Conservation (phyloP, 2,888 invertebrate species). For the Macropis europaea region DNA sequence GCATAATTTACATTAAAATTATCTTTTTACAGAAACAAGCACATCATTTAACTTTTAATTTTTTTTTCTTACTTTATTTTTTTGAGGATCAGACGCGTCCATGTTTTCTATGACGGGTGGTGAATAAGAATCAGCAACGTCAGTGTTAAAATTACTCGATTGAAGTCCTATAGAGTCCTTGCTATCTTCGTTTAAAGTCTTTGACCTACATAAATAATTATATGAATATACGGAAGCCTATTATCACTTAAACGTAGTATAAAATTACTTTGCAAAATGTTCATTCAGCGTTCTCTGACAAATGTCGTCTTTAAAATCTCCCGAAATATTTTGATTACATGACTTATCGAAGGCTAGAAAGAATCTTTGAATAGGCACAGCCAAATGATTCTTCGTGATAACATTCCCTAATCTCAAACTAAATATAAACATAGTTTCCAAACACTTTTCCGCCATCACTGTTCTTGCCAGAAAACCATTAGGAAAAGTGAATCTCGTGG, state of each 20-base stretch:
- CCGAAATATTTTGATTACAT: conserved; percentile 75
- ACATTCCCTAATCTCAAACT: conserved; percentile 88
- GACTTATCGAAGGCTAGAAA: conserved; percentile 92
- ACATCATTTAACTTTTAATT: too few relatives aligned
- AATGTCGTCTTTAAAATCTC: conserved; percentile 34
- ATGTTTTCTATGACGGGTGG: conserved; percentile 80
- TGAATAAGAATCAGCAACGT: conserved; percentile 84
- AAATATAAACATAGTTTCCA: conserved; percentile 91
- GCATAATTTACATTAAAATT: conserved; percentile 12
- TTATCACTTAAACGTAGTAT: neutral
- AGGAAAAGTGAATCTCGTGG: conserved; percentile 90
- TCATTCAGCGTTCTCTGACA: conserved; percentile 30
- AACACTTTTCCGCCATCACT: conserved; percentile 89
- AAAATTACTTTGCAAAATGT: conserved; percentile 33
- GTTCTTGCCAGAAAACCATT: conserved; percentile 88
- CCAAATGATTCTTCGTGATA: conserved; percentile 88
- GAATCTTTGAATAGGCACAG: conserved; percentile 86
- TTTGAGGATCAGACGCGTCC: conserved; percentile 70
- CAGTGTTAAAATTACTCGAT: conserved; percentile 69
- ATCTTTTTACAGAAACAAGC: neutral
- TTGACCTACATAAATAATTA: conserved; percentile 13
- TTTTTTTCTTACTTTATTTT: conserved; percentile 67
- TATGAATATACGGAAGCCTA: neutral
- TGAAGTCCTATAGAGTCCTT: conserved; percentile 38
- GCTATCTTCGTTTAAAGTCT: conserved; percentile 23